Evolutionary conservation across 2,888 invertebrate genomes (phyloP).

Genomic region (Catotricha subobsoleta): DNA sequence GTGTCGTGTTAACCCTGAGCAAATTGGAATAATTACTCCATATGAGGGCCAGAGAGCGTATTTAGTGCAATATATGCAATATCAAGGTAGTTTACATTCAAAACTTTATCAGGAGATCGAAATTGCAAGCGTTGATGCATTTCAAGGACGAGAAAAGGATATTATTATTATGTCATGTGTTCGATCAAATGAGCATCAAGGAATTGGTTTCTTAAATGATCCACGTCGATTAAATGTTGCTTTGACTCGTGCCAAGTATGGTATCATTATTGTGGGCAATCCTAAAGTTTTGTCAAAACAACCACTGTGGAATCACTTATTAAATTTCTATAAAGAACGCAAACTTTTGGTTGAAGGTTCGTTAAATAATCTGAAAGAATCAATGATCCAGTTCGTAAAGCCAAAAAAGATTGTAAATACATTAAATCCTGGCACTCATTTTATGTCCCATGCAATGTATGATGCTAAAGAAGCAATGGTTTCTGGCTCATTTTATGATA

Average conservation of each 20-base stretch:
- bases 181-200: constrained; percentile 94
- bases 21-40: constrained; percentile 97
- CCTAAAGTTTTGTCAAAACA: constrained; percentile 98
- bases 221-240: constrained; percentile 96
- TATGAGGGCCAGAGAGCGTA: constrained; percentile 98
- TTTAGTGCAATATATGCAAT: constrained; percentile 96
- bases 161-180: constrained; percentile 99
- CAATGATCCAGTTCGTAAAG: constrained; percentile 90
- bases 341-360: constrained; percentile 90
- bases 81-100: constrained; percentile 89
- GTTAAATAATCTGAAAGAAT: constrained; percentile 89
- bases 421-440: constrained; percentile 88
- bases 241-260: constrained; percentile 90
- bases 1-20: constrained; percentile 90
- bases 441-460: constrained; percentile 94
- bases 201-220: constrained; percentile 96
- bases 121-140: constrained; percentile 98
- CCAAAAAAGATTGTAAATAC: constrained; percentile 90
- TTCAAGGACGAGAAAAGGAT: constrained; percentile 97
- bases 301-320: constrained; percentile 92
- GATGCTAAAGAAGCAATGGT: constrained; percentile 91
- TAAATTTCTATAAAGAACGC: constrained; percentile 95
- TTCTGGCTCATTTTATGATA: constrained; percentile 84
- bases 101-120: constrained; percentile 97
- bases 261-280: constrained; percentile 96